Evolutionary conservation across 2,888 invertebrate genomes (phyloP), one percentile per base, ranked within the genome.

Genomic region (Punctoribates punctum): DNA sequence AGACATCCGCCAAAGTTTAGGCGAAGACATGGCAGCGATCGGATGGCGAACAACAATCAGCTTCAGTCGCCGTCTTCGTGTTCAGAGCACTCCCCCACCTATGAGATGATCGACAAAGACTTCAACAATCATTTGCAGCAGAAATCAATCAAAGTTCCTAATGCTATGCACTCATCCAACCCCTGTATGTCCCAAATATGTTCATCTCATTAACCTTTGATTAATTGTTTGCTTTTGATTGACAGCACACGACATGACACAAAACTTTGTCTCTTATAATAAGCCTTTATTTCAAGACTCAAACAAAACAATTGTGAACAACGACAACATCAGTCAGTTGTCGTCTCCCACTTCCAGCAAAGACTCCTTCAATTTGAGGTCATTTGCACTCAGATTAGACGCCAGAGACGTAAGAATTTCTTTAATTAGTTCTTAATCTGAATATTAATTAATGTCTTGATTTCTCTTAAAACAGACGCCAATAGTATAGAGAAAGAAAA

Each of bases 1-100:
- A 75, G 46, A 72, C 72, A 72, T 72, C 72, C 72, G 48, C 72
- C 72, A 48, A 72, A 72, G 72, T 72, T 72, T 13, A 20, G 72
- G 25, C n/a, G 48, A 48, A n/a, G 72, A 46, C 42, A 70, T 1
- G 42, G 13, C 6, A 70, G 70, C 34, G 70, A 70, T 20, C 3
- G 34, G 8, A 23, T 23, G 27, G 23, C 38, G n/a, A 20, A 9
- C 23, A 70, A 42, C 46, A 72, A 48, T 72, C 72, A 72, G 11
- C 11, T 72, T 3, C 46, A 23, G 25, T 72, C 72, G 3, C 72
- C 72, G 5, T 72, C 72, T 46, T 72, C 72, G 20, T 72, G 72
- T 72, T 72, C 72, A 48, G 72, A 72, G 48, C 72, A 72, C 72
- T 72, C 72, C 25, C 72, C 72, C 17, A 48, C 72, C 8, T 48